Conservation (phyloP, 2,797 vertebrate species). For the Ctenopoma multispine region DNA sequence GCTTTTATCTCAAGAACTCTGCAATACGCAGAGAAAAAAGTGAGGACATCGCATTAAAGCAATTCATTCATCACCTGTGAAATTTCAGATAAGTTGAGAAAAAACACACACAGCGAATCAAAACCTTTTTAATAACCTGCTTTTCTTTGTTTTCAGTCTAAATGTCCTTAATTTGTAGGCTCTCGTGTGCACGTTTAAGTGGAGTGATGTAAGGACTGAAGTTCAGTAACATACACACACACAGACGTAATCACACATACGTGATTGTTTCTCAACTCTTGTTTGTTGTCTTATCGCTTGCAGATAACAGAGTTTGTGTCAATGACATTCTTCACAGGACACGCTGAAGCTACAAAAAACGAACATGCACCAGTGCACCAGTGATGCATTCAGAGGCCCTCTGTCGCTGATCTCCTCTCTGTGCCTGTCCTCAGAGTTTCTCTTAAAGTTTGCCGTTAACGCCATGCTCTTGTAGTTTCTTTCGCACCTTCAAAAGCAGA, state of each 20-base stretch:
- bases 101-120: slow-evolving; percentile 1
- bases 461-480: slow-evolving; percentile 1
- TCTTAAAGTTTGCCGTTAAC: slow-evolving; percentile 28
- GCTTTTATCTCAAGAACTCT: slow-evolving; percentile 37
- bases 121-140: background rate
- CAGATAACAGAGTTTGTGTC: slow-evolving; percentile 66
- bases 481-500: slow-evolving; percentile 15
- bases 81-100: slow-evolving; percentile 8
- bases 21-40: slow-evolving; percentile 1
- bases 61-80: background rate
- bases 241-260: slow-evolving; percentile 7
- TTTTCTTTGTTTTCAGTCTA: no score
- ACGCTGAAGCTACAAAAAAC: background rate
- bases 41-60: background rate
- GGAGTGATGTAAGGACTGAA: background rate
- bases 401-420: background rate
- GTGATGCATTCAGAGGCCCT: background rate
- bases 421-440: background rate
- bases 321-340: slow-evolving; percentile 49
- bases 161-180: background rate
- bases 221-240: background rate
- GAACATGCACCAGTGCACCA: background rate
- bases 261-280: slow-evolving; percentile 57
- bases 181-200: background rate
- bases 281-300: slow-evolving; percentile 61